phyloP scores from a whole-genome alignment of 2,888 invertebrate species.

The Nipponacmea schrenckii region DNA sequence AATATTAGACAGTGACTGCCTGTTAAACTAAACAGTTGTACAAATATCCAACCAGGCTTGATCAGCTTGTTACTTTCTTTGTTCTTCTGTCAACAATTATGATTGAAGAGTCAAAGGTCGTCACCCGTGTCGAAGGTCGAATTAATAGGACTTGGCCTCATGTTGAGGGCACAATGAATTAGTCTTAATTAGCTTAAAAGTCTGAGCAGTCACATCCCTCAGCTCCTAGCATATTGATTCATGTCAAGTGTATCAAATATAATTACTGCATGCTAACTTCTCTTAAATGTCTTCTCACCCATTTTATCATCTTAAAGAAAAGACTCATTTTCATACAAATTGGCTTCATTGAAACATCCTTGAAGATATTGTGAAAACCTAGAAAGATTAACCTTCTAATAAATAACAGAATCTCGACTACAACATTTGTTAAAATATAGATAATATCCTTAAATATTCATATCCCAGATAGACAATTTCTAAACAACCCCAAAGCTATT shows the following conservation, averaged over 20 bases:
- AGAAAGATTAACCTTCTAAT: too few species aligned
- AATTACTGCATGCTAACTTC: not conserved
- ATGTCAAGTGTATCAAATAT: constrained; percentile 4
- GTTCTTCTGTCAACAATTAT: constrained; percentile 1
- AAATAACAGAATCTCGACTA: too few species aligned
- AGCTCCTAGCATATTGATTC: constrained; percentile 2
- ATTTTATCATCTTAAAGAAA: too few species aligned
- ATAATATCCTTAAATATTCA: too few species aligned
- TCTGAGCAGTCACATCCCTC: constrained; percentile 1
- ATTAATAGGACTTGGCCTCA: constrained; percentile 9
- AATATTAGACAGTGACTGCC: not conserved
- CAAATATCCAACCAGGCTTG: constrained; percentile 1
- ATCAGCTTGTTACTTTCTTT: constrained; percentile 7
- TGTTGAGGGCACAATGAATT: constrained; percentile 4
- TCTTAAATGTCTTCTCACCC: too few species aligned
- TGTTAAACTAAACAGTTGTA: constrained; percentile 7
- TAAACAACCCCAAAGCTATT: too few species aligned
- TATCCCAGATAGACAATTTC: too few species aligned
- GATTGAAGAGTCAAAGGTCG: constrained; percentile 17
- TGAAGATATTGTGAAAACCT: too few species aligned
- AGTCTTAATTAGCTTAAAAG: constrained; percentile 7
- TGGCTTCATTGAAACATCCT: too few species aligned
- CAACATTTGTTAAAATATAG: too few species aligned
- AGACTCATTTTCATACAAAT: too few species aligned
- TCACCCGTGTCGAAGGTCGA: constrained; percentile 13